These are phyloP conservation scores for Heliconius hewitsoni DNA, from an alignment of 1,140 invertebrate species.

Conservation along the genomic window DNA sequence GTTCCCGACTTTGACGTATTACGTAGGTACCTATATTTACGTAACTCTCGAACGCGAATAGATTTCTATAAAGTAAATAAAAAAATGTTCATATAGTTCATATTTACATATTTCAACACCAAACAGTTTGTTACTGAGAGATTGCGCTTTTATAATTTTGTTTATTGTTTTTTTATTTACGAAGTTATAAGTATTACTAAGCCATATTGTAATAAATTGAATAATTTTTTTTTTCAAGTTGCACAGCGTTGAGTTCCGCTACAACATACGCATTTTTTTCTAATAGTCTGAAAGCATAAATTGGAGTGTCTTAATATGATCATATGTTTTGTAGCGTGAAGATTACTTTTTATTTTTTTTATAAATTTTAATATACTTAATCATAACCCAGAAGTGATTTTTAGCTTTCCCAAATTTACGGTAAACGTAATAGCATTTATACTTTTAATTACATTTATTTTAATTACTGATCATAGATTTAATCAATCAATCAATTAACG, in stretches of 20 bases:
- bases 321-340: no score
- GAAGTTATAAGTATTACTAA: neutral
- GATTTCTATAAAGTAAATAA: constrained; percentile 56
- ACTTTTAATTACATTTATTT: no score
- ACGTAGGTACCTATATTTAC: constrained; percentile 42
- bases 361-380: no score
- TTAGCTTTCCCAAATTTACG: no score
- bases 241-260: neutral
- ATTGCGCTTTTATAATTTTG: neutral
- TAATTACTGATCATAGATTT: no score
- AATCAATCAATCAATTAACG: no score
- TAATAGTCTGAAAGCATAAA: no score
- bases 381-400: no score
- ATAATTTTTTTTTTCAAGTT: neutral
- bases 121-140: constrained; percentile 37
- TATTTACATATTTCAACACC: constrained; percentile 43
- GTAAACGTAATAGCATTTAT: no score
- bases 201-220: neutral
- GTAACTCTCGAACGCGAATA: constrained; percentile 55
- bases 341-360: no score
- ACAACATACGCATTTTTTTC: neutral
- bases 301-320: no score
- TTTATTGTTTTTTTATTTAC: neutral
- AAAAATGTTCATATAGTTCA: constrained; percentile 36
- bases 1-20: constrained; percentile 56